Evolutionary conservation across 2,888 invertebrate species (phyloP).

Genomic region (Hanleya hanleyi): DNA sequence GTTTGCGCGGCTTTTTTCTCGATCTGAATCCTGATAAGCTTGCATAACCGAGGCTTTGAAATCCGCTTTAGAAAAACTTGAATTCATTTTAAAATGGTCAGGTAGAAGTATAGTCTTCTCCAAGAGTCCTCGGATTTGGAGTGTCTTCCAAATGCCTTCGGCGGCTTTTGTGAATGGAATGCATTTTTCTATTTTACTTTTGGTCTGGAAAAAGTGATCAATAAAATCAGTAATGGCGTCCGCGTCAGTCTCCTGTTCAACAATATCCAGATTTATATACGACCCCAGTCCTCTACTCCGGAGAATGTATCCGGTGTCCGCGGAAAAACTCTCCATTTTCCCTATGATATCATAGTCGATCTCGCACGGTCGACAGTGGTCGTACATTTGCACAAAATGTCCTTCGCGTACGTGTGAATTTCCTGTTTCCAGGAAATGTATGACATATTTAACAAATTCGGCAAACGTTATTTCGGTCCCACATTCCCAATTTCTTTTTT

Average conservation of each 20-base stretch:
- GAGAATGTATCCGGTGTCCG: slow-evolving; percentile 36
- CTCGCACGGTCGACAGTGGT: slow-evolving; percentile 47
- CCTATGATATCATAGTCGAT: slow-evolving; percentile 47
- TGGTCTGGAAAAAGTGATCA: slow-evolving; percentile 38
- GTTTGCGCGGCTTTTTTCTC: slow-evolving; percentile 36
- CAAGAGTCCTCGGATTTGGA: slow-evolving; percentile 53
- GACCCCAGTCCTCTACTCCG: slow-evolving; percentile 35
- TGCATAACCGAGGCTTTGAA: slow-evolving; percentile 31
- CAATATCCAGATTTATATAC: slow-evolving; percentile 33
- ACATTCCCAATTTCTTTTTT: slow-evolving; percentile 41
- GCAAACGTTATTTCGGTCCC: slow-evolving; percentile 54
- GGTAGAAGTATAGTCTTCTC: slow-evolving; percentile 39
- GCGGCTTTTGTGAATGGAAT: slow-evolving; percentile 39
- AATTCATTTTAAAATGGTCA: slow-evolving; percentile 15
- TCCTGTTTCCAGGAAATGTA: slow-evolving; percentile 23
- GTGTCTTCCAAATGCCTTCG: slow-evolving; percentile 45
- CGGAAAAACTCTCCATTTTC: slow-evolving; percentile 48
- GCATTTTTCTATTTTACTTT: slow-evolving; percentile 28
- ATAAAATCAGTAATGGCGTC: slow-evolving; percentile 43
- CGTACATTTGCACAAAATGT: slow-evolving; percentile 52
- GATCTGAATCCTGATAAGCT: slow-evolving; percentile 20
- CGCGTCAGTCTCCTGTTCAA: slow-evolving; percentile 46
- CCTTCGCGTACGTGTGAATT: slow-evolving; percentile 42
- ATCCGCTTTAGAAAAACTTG: neutral
- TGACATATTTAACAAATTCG: slow-evolving; percentile 47